Evolutionary conservation across 1,140 invertebrate genomes (phyloP).

Genomic region (Sminthurides bifidus): DNA sequence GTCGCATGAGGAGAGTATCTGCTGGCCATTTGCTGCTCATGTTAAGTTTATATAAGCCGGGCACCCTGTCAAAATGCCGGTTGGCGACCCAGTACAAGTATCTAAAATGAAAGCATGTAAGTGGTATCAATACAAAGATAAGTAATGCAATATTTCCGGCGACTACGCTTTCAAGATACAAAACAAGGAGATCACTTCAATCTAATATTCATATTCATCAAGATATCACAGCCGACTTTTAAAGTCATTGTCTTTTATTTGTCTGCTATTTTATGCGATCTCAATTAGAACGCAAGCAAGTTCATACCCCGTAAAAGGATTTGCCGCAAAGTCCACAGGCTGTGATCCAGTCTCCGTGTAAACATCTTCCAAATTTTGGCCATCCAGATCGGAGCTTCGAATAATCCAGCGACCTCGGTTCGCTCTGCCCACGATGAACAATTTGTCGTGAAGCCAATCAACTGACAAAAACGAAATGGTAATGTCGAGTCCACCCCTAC

Average conservation of each 20-base stretch:
- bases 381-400: conserved; percentile 57
- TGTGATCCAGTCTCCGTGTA: conserved; percentile 47
- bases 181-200: too few relatives aligned
- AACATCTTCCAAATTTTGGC: conserved; percentile 33
- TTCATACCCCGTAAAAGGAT: conserved; percentile 76
- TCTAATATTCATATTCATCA: too few relatives aligned
- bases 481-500: conserved; percentile 41
- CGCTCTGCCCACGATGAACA: conserved; percentile 60
- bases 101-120: too few relatives aligned
- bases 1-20: too few relatives aligned
- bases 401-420: conserved; percentile 42
- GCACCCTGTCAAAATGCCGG: conserved; percentile 36
- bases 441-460: conserved; percentile 73
- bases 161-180: too few relatives aligned
- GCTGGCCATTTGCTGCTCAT: conserved; percentile 61
- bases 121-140: too few relatives aligned
- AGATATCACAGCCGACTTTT: too few relatives aligned
- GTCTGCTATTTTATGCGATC: background rate
- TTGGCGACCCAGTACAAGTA: conserved; percentile 81
- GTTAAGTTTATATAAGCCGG: conserved; percentile 66
- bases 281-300: conserved; percentile 5
- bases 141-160: too few relatives aligned
- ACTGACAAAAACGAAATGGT: conserved; percentile 56
- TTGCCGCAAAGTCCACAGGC: conserved; percentile 68
- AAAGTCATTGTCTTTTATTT: background rate